Evolutionary conservation across 2,888 invertebrate species (phyloP).

Genomic region (Salpingus planirostris): DNA sequence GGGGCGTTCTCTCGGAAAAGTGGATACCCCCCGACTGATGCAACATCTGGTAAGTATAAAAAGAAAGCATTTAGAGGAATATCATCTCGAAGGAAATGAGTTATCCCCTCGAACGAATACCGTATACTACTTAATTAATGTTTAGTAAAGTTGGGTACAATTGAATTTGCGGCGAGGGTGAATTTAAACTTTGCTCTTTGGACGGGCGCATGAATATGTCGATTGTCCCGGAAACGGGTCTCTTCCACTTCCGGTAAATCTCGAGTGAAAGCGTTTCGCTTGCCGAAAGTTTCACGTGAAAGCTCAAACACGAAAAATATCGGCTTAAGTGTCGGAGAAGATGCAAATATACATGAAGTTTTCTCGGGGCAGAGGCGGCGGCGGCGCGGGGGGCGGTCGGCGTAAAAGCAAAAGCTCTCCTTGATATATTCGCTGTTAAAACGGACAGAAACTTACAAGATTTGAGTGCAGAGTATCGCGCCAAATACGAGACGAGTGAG

Average conservation of each 20-base stretch:
- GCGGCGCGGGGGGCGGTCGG: constrained; percentile 4
- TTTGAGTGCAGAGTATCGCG: constrained; percentile 25
- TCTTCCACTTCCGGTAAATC: constrained; percentile 13
- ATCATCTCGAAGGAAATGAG: no score
- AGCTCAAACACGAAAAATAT: constrained; percentile 27
- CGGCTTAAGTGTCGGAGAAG: constrained; percentile 28
- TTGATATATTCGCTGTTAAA: constrained; percentile 31
- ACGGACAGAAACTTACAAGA: constrained; percentile 34
- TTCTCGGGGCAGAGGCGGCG: constrained; percentile 2
- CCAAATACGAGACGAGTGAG: constrained; percentile 3
- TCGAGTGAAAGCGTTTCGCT: constrained; percentile 13
- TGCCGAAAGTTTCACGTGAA: constrained; percentile 19
- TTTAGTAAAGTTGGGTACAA: no score
- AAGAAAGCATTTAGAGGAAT: no score
- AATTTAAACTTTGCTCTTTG: no score
- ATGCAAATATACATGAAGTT: constrained; percentile 28
- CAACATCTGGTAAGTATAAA: no score
- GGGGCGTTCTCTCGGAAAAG: no score
- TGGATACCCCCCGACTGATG: no score
- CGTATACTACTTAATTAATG: no score
- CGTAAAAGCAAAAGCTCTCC: constrained; percentile 28
- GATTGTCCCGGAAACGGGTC: no score
- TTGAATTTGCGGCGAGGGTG: no score
- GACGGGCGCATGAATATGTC: no score
- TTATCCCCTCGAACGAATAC: no score